Percentiles rank a stretch among this genome's conserved stretches.
Conservation (phyloP, 2,113 vertebrate species). For the Anoplopoma fimbria region DNA sequence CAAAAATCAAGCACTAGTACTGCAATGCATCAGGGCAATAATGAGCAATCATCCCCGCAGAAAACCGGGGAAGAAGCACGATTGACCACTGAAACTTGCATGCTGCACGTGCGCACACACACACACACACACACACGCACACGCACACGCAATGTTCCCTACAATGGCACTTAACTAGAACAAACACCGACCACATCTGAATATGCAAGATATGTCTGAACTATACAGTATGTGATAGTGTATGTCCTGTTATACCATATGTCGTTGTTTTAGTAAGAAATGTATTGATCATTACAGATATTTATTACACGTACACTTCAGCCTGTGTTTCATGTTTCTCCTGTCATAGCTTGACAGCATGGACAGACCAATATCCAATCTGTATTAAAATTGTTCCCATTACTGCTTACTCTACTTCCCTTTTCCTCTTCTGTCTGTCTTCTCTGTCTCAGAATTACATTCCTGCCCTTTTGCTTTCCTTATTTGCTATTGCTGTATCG, state of each 20-base stretch:
- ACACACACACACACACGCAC: neutral
- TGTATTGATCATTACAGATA: neutral
- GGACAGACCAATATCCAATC: conserved; percentile 21
- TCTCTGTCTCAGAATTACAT: conserved; percentile 31
- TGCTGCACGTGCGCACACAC: neutral
- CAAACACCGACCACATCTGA: neutral
- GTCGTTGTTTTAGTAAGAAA: neutral
- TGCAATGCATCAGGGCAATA: neutral
- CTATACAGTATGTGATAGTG: no score
- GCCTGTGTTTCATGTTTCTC: conserved; percentile 19
- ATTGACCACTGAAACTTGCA: neutral
- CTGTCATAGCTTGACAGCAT: neutral
- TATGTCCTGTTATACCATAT: neutral
- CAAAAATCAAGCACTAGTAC: neutral
- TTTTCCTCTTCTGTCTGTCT: neutral
- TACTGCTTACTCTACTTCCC: neutral
- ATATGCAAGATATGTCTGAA: neutral
- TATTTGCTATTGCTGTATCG: conserved; percentile 17
- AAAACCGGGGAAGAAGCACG: neutral
- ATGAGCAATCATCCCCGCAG: neutral
- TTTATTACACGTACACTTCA: no score
- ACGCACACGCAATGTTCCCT: neutral
- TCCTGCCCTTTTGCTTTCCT: conserved; percentile 19
- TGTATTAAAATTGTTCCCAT: conserved; percentile 1
- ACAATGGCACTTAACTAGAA: neutral